phyloP scores from a whole-genome alignment of 2,113 vertebrate genomes.

The Steatornis caripensis region DNA sequence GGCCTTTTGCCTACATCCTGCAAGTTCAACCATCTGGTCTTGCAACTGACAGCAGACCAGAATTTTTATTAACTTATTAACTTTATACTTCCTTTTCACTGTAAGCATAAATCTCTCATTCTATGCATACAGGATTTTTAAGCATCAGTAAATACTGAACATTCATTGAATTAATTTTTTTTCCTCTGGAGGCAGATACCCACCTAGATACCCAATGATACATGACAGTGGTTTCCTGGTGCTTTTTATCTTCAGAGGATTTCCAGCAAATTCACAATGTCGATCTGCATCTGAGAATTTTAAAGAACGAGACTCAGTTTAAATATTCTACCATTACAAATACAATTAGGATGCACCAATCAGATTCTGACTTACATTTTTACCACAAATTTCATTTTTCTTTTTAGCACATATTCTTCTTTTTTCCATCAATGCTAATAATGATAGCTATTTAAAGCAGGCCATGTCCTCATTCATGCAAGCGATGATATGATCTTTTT shows the following conservation, averaged over 20 bases:
- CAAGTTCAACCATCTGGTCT: background rate
- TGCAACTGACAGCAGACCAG: background rate
- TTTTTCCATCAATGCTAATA: background rate
- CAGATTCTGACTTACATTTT: background rate
- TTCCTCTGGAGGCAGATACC: constrained; percentile 49
- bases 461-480: background rate
- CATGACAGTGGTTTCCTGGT: constrained; percentile 90
- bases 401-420: background rate
- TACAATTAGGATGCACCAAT: background rate
- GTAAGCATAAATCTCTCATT: background rate
- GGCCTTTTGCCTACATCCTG: background rate
- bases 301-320: constrained; percentile 33
- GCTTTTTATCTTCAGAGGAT: constrained; percentile 86
- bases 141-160: background rate
- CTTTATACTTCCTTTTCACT: background rate
- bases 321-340: background rate
- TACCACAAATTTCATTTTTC: background rate
- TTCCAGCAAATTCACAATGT: constrained; percentile 85
- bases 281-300: constrained; percentile 89
- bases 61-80: background rate
- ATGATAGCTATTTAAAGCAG: background rate
- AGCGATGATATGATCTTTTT: background rate
- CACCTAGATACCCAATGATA: constrained; percentile 94
- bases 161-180: background rate
- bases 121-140: background rate